Percentiles rank a stretch among this genome's conserved stretches.
Conservation (phyloP, 1,140 invertebrate genomes). For the Chelonus insularis region DNA sequence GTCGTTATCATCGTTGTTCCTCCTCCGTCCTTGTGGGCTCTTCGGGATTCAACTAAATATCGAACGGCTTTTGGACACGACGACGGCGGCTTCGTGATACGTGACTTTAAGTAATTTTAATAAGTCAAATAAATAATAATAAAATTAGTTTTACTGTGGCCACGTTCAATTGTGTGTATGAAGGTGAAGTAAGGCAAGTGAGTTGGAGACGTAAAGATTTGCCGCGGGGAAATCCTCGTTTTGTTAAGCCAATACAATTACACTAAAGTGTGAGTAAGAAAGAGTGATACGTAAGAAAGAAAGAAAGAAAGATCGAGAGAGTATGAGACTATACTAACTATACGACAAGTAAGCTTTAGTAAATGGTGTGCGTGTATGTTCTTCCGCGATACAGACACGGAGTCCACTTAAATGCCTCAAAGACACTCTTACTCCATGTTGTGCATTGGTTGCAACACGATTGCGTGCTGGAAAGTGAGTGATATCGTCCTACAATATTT, state of each 20-base stretch:
- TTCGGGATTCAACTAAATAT: constrained; percentile 27
- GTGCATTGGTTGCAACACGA: constrained; percentile 49
- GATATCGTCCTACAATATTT: constrained; percentile 34
- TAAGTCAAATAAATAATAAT: too few relatives aligned
- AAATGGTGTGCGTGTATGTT: constrained; percentile 8
- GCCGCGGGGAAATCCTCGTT: constrained; percentile 19
- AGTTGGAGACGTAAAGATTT: constrained; percentile 1
- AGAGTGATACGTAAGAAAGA: neutral
- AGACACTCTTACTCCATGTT: constrained; percentile 52
- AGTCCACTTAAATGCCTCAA: constrained; percentile 48
- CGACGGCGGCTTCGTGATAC: constrained; percentile 6
- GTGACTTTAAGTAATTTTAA: too few relatives aligned
- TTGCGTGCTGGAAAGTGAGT: constrained; percentile 51
- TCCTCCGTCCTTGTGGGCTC: constrained; percentile 34
- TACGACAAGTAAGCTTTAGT: neutral
- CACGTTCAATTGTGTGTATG: neutral
- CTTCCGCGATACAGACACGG: constrained; percentile 9
- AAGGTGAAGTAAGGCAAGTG: neutral
- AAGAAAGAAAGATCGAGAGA: neutral
- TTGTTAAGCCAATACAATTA: neutral
- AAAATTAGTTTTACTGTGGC: too few relatives aligned
- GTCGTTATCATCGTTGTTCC: constrained; percentile 31
- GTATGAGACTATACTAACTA: neutral
- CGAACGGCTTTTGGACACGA: constrained; percentile 8
- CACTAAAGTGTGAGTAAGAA: neutral